Base-by-base conservation (phyloP, 1,140 invertebrate genomes). In the Calliphora vicina region DNA sequence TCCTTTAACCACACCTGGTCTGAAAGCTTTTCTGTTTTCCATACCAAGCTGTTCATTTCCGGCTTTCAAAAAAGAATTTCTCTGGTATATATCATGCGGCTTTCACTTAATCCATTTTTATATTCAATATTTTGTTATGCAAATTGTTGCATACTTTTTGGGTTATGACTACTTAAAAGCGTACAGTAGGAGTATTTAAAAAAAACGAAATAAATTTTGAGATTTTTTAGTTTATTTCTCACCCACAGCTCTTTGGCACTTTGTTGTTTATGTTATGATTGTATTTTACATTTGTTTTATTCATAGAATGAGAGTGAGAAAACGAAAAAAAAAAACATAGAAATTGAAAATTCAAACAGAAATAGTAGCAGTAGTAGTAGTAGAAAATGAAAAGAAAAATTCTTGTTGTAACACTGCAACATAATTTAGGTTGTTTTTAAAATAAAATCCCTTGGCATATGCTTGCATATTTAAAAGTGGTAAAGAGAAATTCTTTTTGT, bases 151-250 rank as follows among this genome's bases (percentile, higher is more conserved):
- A 67, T 67, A 67, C 23, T 23, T 67, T 67, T 67, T 67, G 20
- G 61, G 61, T 67, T 67, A 67, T 67, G 61, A 67, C 61, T 67
- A 67, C 61, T 67, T 67, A 67, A 23, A 67, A 67, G 17, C n/a
- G n/a, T 9, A 15, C 6, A 67, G 20, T 67, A 23, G 50, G 4
- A 67, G 20, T 23, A 67, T 23, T 50, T 12, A 50, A 50, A 50
- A 50, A 35, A 35, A 35, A 35, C 35, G 0, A 35, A 35, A 35
- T 35, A 35, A 57, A n/a, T 57, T n/a, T 57, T 57, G n/a, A 57
- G n/a, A 57, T n/a, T 17, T n/a, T n/a, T n/a, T n/a, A n/a, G n/a
- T n/a, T n/a, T n/a, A n/a, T n/a, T n/a, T n/a, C n/a, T n/a, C n/a
- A n/a, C n/a, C n/a, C n/a, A n/a, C n/a, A n/a, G n/a, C n/a, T 57